Evolutionary conservation across 2,797 vertebrate species (phyloP).

Genomic region (Gymnoscopelus braueri): DNA sequence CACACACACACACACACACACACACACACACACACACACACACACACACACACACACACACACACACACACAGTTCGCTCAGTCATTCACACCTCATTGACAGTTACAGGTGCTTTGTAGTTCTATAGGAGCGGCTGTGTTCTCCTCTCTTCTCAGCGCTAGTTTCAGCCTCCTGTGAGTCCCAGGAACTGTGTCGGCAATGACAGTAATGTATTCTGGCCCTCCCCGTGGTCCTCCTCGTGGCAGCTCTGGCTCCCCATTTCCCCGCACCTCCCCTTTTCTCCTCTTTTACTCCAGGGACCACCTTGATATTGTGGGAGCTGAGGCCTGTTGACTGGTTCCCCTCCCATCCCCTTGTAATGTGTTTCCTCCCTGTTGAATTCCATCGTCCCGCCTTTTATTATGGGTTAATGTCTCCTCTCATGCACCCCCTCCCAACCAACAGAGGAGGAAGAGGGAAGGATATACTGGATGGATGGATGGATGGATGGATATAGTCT

Average conservation of each 20-base stretch:
- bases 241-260: not conserved
- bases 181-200: slow-evolving; percentile 45
- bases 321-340: slow-evolving; percentile 68
- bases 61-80: slow-evolving; percentile 9
- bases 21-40: slow-evolving; percentile 21
- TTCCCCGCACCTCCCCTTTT: slow-evolving; percentile 1
- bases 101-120: slow-evolving; percentile 53
- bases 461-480: slow-evolving; percentile 3
- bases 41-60: slow-evolving; percentile 6
- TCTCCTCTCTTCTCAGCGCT: slow-evolving; percentile 43
- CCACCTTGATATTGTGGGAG: slow-evolving; percentile 41
- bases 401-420: slow-evolving; percentile 62
- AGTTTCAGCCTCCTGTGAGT: slow-evolving; percentile 42
- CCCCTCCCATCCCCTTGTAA: slow-evolving; percentile 58
- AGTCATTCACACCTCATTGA: slow-evolving; percentile 48
- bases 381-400: slow-evolving; percentile 55
- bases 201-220: slow-evolving; percentile 73
- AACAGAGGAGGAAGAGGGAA: slow-evolving; percentile 3
- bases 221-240: slow-evolving; percentile 5
- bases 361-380: slow-evolving; percentile 60
- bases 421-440: slow-evolving; percentile 21
- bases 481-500: not conserved
- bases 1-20: slow-evolving; percentile 13
- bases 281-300: slow-evolving; percentile 26
- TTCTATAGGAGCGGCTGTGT: slow-evolving; percentile 46